Conservation (phyloP, 1,140 invertebrate genomes). For the Drosophila miranda region DNA sequence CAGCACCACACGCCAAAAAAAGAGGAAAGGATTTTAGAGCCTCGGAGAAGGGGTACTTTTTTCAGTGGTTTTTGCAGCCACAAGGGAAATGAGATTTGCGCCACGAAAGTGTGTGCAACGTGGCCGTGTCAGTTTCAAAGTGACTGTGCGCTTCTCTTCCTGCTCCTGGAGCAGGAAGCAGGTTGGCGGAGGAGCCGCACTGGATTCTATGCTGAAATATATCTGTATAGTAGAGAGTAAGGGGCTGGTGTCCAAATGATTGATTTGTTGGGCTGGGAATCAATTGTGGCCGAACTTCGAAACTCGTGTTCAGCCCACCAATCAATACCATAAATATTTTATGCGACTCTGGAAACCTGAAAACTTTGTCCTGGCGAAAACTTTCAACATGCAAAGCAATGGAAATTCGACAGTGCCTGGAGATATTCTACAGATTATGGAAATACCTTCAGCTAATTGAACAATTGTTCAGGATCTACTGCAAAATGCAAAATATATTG, state of each 20-base stretch:
- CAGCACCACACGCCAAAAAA: slow-evolving; percentile 18
- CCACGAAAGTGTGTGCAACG: slow-evolving; percentile 53
- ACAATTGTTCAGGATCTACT: not conserved
- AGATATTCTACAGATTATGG: slow-evolving; percentile 15
- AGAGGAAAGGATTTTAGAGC: not conserved
- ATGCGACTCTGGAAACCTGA: slow-evolving; percentile 7
- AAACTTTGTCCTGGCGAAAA: slow-evolving; percentile 10
- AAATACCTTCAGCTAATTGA: slow-evolving; percentile 32
- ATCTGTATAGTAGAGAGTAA: not conserved
- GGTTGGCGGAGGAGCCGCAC: slow-evolving; percentile 12
- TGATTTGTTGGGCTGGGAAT: slow-evolving; percentile 7
- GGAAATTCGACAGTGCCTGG: too few species aligned
- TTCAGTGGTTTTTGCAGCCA: slow-evolving; percentile 50
- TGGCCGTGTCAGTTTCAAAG: slow-evolving; percentile 72
- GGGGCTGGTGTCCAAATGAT: slow-evolving; percentile 6
- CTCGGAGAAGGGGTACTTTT: slow-evolving; percentile 28
- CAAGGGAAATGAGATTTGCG: slow-evolving; percentile 78
- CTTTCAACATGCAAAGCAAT: too few species aligned
- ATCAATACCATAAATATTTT: slow-evolving; percentile 15
- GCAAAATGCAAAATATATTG: slow-evolving; percentile 24
- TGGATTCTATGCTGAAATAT: slow-evolving; percentile 10
- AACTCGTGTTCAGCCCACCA: slow-evolving; percentile 8
- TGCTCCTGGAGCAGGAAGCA: slow-evolving; percentile 4
- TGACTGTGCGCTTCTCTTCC: slow-evolving; percentile 6
- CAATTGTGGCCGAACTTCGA: slow-evolving; percentile 16